Evolutionary conservation across 2,113 vertebrate species (phyloP), one percentile per base, ranked within the genome.

Genomic region (Pycnonotus jocosus): DNA sequence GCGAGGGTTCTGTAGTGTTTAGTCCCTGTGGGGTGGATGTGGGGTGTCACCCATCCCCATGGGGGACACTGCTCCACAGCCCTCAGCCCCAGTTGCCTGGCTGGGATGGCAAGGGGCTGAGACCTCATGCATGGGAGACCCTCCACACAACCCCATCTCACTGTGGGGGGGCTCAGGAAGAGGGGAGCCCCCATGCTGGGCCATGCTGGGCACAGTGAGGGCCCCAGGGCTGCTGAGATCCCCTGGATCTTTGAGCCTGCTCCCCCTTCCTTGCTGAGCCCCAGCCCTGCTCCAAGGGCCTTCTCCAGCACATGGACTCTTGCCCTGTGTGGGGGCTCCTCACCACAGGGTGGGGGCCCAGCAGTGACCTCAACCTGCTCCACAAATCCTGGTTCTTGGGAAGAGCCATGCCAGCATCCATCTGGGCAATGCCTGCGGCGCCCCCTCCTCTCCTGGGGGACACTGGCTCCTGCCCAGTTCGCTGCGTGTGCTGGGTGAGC

Each of bases 351-450:
- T 68, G 47, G 35, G 58, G 18, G 10, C 18, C 54, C 40, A 37
- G 70, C 54, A 38, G 22, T 53, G 71, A 19, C 15, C 47, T 50
- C 38, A 44, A 33, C 45, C 48, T 23, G 12, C 30, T 74, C 50
- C 80, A 68, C 37, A 81, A 8, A 47, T 7, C 33, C 3, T 44
- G 5, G 33, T 21, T 70, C 35, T n/a, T 1, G 2, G 60, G 48
- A 74, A 71, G 19, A 81, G 24, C 69, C 38, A 2, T 8, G 11
- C 27, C 4, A 22, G 44, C 65, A 24, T 25, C 47, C 0, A 0
- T 33, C 56, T 53, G 60, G 64, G 33, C 48, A n/a, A 12, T 31
- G 64, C 64, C 65, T 40, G 15, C 0, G 0, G 47, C 57, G 58
- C 42, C 44, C 7, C 5, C 17, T 66, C 21, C 37, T 44, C 56